Conservation (phyloP, 2,888 invertebrate genomes). For the Parnassius glacialis region DNA sequence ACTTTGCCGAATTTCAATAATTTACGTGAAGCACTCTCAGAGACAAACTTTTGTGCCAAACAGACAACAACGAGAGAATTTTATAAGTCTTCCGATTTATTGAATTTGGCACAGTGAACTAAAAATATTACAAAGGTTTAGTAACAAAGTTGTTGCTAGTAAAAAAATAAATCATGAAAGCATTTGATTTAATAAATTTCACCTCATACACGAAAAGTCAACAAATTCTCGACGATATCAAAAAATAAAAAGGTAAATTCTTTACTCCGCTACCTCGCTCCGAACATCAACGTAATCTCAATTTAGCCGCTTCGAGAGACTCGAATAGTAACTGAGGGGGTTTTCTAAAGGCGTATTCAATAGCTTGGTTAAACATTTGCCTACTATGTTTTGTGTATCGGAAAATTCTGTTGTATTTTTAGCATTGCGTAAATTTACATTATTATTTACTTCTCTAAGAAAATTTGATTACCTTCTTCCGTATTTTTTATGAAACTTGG, state of each 20-base stretch:
- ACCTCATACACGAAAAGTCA: conserved; percentile 8
- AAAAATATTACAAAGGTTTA: too few relatives aligned
- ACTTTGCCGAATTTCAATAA: too few relatives aligned
- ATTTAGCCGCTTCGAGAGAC: conserved; percentile 14
- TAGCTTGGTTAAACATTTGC: conserved; percentile 20
- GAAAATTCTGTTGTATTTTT: conserved; percentile 18
- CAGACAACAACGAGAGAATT: too few relatives aligned
- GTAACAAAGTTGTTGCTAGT: too few relatives aligned
- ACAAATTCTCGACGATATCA: conserved; percentile 20
- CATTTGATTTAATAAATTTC: neutral
- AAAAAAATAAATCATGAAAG: neutral
- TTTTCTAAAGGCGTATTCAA: conserved; percentile 17
- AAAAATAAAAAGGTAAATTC: conserved; percentile 20
- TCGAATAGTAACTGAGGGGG: conserved; percentile 14
- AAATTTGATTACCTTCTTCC: neutral
- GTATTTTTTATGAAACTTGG: too few relatives aligned
- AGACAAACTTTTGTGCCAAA: too few relatives aligned
- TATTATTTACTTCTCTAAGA: conserved; percentile 1
- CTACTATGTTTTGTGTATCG: conserved; percentile 12
- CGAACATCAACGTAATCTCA: conserved; percentile 18
- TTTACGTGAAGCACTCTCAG: too few relatives aligned
- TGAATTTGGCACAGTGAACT: too few relatives aligned
- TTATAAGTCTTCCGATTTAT: too few relatives aligned
- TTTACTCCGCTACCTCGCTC: conserved; percentile 6
- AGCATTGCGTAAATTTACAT: conserved; percentile 13